A percentile compares a stretch with the other conserved stretches of the same genome.
Conservation (phyloP, 2,113 vertebrate genomes). For the Onychorhynchus coronatus region DNA sequence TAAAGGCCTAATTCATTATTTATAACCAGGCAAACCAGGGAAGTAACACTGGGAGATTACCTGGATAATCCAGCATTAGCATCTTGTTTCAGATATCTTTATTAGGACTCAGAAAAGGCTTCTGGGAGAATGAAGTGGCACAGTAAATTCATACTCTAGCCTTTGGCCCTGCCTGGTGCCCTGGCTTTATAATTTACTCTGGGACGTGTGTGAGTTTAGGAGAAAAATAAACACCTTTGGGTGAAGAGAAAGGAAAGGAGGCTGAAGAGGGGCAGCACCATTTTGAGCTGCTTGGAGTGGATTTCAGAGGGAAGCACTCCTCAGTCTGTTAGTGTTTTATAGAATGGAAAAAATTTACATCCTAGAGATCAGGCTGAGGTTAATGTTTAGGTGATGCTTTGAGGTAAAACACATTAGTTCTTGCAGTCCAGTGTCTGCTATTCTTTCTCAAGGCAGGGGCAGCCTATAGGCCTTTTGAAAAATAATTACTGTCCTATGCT, state of each 20-base stretch:
- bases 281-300: not conserved
- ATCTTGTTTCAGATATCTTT: conserved; percentile 51
- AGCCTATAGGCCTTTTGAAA: not conserved
- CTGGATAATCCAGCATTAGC: conserved; percentile 57
- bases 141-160: not conserved
- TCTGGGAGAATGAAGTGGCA: not conserved
- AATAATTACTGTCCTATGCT: not conserved
- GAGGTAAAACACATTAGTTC: not conserved
- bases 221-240: not conserved
- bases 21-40: conserved; percentile 34
- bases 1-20: conserved; percentile 66
- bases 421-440: not conserved
- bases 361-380: not conserved
- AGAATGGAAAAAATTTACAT: not conserved
- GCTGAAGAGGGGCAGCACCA: not conserved
- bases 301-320: not conserved
- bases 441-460: not conserved
- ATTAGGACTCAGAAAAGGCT: conserved; percentile 37
- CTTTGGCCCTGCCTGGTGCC: conserved; percentile 23
- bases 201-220: not conserved
- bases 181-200: not conserved
- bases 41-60: conserved; percentile 59
- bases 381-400: not conserved
- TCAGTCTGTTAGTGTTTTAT: not conserved
- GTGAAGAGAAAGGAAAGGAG: not conserved